phyloP scores from a whole-genome alignment of 2,113 vertebrate species.

The Lathamus discolor region DNA sequence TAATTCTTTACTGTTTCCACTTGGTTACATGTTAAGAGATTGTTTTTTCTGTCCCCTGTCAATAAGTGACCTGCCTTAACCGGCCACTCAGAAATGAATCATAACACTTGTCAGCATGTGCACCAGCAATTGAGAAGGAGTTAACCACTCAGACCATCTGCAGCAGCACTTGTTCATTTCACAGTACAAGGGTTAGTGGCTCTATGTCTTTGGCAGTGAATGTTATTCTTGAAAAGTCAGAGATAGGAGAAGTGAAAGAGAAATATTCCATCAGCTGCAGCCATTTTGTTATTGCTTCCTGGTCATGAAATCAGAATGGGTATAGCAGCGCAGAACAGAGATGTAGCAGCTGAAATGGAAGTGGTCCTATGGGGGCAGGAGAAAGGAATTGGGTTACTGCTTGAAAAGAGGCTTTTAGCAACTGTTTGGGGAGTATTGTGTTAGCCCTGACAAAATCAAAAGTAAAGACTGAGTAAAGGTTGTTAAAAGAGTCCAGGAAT shows the following conservation, averaged over 20 bases:
- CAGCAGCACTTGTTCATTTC: not conserved
- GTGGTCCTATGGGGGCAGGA: rapidly evolving
- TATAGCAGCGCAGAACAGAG: not conserved
- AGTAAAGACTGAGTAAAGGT: not conserved
- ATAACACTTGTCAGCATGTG: slow-evolving; percentile 3
- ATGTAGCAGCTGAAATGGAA: not conserved
- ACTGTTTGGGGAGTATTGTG: not conserved
- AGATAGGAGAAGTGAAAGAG: not conserved
- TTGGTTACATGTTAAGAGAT: not conserved
- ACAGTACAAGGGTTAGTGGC: not conserved
- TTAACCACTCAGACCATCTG: not conserved
- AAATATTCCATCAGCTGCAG: not conserved
- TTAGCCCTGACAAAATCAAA: not conserved
- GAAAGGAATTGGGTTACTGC: not conserved
- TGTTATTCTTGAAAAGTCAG: not conserved
- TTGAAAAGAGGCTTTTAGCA: not conserved
- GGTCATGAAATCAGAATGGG: not conserved
- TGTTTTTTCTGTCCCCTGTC: slow-evolving; percentile 23
- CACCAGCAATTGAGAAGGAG: not conserved
- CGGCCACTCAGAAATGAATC: slow-evolving; percentile 12
- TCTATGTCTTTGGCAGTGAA: not conserved
- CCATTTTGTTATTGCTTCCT: not conserved
- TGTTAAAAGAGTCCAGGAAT: not conserved
- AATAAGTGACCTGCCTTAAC: slow-evolving; percentile 37
- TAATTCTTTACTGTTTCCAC: not conserved